Base-by-base conservation (phyloP, 1,140 invertebrate genomes). In the Bombus impatiens region DNA sequence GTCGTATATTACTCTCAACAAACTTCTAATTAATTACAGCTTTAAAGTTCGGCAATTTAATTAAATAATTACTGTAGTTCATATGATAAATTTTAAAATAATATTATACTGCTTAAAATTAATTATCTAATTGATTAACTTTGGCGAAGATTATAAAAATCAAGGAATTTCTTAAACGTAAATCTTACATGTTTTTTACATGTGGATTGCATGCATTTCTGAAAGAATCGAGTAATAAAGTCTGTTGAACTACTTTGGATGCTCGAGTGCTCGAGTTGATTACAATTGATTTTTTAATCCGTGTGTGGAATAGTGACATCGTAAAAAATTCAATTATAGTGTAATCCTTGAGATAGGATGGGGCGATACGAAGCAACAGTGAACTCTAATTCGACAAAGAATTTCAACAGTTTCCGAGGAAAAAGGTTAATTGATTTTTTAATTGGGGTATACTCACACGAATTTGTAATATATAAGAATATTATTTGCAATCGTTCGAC, bases 391-490 rank as follows among this genome's bases (percentile, higher is more conserved):
- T 28, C 42, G 28, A 44, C 70, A 72, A 72, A 32, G 40, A 42
- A 72, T 44, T 72, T 42, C 28, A 42, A 42, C 28, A 40, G 37
- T 13, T 72, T 72, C 6, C 28, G 28, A 15, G 13, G 2, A n/a
- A 72, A 72, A 44, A 72, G 15, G 28, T 72, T 72, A n/a, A 72
- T 72, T 72, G 70, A 28, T 72, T 72, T 72, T 72, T 44, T n/a
- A 72, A 72, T 72, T 72, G 37, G 37, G 13, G 5, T 53, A 22
- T 53, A 25, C 18, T 13, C 13, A 22, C 1, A 37, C 18, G 25
- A 37, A 68, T 37, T 68, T 68, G 18, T 37, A 25, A 35, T 9
- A 25, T 68, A 2, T 32, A 44, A 44, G 47, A 53, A 18, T 53
- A 53, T 22, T 22, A 53, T 53, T 53, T 53, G 18, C 8, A 32